Evolutionary conservation across 2,113 vertebrate genomes (phyloP).

Genomic region (Micronisus gabar): DNA sequence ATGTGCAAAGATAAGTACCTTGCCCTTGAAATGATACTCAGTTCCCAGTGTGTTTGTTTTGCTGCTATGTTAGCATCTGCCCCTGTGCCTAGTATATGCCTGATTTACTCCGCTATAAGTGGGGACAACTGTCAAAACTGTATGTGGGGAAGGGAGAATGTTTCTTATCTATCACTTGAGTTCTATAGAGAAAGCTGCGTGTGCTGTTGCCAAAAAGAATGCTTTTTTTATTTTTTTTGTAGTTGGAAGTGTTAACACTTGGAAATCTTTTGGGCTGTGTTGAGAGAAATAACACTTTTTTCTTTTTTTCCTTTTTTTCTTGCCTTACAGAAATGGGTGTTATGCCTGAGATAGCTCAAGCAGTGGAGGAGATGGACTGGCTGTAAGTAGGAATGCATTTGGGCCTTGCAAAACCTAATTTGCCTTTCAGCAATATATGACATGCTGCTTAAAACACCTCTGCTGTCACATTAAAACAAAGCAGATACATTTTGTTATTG

Average conservation of each 20-base stretch:
- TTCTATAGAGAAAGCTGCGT: background rate
- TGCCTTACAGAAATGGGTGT: slow-evolving; percentile 91
- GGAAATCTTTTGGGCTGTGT: background rate
- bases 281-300: background rate
- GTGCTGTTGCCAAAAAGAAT: background rate
- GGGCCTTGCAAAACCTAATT: background rate
- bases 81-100: background rate
- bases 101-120: accelerated
- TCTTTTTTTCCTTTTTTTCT: no score
- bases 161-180: background rate
- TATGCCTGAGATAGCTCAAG: slow-evolving; percentile 98
- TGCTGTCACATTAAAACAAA: background rate
- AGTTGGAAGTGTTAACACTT: background rate
- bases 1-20: background rate
- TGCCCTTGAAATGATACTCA: background rate
- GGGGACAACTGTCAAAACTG: background rate
- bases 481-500: background rate
- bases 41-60: background rate
- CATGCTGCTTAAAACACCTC: background rate
- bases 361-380: slow-evolving; percentile 98
- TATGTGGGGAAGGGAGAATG: background rate
- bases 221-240: background rate
- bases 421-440: background rate
- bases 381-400: slow-evolving; percentile 82
- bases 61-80: background rate